These are phyloP conservation scores for Synergus gifuensis DNA, from an alignment of 2,888 invertebrate species.

Conservation along the genomic window DNA sequence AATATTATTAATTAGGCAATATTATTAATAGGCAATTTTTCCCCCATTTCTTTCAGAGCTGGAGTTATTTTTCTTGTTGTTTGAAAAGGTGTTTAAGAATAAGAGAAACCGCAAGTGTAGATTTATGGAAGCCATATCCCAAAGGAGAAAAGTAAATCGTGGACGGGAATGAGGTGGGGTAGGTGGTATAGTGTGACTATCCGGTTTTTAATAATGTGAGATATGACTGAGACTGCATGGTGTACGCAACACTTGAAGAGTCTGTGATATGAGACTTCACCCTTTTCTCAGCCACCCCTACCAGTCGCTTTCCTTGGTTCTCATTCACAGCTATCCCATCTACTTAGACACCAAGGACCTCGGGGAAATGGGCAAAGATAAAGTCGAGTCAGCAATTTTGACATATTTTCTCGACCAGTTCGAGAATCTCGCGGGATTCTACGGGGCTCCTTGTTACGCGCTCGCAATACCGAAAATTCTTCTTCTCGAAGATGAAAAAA, in stretches of 20 bases:
- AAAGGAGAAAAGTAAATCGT: background rate
- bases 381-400: conserved; percentile 65
- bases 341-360: conserved; percentile 2
- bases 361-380: conserved; percentile 54
- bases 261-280: conserved; percentile 47
- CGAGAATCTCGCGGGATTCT: background rate
- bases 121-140: background rate
- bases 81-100: background rate
- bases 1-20: too few species aligned
- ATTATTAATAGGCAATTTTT: too few species aligned
- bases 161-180: background rate
- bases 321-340: background rate
- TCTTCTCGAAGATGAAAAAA: background rate
- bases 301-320: background rate
- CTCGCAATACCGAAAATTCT: background rate
- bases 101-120: background rate
- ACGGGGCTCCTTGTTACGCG: background rate
- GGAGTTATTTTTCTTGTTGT: background rate
- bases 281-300: conserved; percentile 36
- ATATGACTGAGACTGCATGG: conserved; percentile 59
- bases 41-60: background rate
- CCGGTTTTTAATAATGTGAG: conserved; percentile 66
- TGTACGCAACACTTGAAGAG: conserved; percentile 56
- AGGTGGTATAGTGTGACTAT: background rate
- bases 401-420: conserved; percentile 59